Percentiles rank a stretch among this genome's conserved stretches.
Conservation (phyloP, 2,888 invertebrate genomes). For the Spisula solida region DNA sequence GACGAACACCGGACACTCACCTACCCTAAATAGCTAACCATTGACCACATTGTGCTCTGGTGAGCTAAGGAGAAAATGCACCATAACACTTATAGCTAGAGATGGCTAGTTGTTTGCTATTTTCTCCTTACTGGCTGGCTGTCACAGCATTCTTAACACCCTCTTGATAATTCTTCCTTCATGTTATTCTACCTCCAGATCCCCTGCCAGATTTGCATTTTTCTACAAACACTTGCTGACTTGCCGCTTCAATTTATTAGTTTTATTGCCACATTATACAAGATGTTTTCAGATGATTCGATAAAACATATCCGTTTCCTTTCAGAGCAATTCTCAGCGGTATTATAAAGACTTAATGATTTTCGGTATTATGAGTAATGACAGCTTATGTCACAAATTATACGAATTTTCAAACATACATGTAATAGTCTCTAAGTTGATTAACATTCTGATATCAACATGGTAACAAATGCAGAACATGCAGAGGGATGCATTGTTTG, state of each 20-base stretch:
- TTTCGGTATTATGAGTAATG: conserved; percentile 12
- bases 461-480: neutral
- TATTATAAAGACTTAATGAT: conserved; percentile 17
- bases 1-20: too few species aligned
- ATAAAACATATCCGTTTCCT: neutral
- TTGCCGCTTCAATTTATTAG: conserved; percentile 6
- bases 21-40: too few species aligned
- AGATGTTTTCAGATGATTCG: neutral
- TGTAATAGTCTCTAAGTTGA: neutral
- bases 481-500: too few species aligned
- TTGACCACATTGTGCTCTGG: too few species aligned
- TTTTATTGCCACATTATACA: conserved; percentile 22
- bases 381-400: conserved; percentile 12
- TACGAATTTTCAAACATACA: neutral
- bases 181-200: neutral
- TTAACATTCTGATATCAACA: neutral
- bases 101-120: neutral
- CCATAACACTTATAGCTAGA: too few species aligned
- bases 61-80: too few species aligned
- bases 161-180: neutral
- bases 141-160: neutral
- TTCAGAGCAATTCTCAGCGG: neutral
- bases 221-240: conserved; percentile 17
- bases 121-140: neutral
- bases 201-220: neutral